phyloP scores from a whole-genome alignment of 1,140 invertebrate species.

The Dendroctonus valens region DNA sequence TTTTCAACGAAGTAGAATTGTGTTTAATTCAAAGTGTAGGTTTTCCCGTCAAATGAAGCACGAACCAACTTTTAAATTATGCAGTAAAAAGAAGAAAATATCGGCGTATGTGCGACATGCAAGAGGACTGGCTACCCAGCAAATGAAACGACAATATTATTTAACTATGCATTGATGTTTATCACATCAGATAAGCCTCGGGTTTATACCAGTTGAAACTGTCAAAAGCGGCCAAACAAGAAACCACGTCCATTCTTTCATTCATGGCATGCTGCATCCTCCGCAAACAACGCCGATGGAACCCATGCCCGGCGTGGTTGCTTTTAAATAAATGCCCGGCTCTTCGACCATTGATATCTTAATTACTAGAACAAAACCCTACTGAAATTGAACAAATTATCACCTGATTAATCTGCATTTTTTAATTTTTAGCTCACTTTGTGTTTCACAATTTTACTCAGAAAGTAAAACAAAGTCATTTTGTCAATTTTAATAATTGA shows the following conservation, averaged over 20 bases:
- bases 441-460: too few relatives aligned
- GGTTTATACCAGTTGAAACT: slow-evolving; percentile 18
- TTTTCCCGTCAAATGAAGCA: too few relatives aligned
- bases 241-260: slow-evolving; percentile 18
- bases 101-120: background rate
- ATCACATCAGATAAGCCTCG: slow-evolving; percentile 19
- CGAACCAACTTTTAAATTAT: too few relatives aligned
- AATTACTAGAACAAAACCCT: too few relatives aligned
- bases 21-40: too few relatives aligned
- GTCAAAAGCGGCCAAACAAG: slow-evolving; percentile 23
- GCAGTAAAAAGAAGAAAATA: background rate
- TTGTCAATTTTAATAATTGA: too few relatives aligned
- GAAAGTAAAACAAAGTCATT: too few relatives aligned
- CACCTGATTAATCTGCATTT: too few relatives aligned
- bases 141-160: slow-evolving; percentile 14
- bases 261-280: slow-evolving; percentile 20
- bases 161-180: slow-evolving; percentile 20
- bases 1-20: too few relatives aligned
- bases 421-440: too few relatives aligned
- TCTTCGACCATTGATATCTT: too few relatives aligned
- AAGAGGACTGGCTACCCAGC: background rate
- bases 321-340: slow-evolving; percentile 6
- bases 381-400: too few relatives aligned
- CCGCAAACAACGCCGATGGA: slow-evolving; percentile 10
- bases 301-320: slow-evolving; percentile 4